phyloP scores from a whole-genome alignment of 2,113 vertebrate species.

The Phaethon lepturus region DNA sequence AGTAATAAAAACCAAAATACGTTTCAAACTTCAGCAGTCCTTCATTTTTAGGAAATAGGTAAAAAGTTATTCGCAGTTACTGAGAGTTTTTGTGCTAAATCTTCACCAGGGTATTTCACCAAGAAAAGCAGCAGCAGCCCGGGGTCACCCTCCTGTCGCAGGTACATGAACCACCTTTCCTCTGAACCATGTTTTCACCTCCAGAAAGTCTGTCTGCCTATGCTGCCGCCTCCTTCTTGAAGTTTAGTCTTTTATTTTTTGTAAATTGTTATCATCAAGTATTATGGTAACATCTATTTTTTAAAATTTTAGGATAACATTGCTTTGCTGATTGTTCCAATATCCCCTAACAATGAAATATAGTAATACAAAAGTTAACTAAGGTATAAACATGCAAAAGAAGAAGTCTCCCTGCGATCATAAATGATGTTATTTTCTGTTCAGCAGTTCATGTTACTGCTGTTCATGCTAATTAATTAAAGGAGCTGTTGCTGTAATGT shows the following conservation, averaged over 20 bases:
- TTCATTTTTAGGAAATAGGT: background rate
- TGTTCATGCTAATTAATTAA: constrained; percentile 91
- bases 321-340: constrained; percentile 45
- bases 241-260: background rate
- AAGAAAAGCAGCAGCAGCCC: background rate
- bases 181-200: background rate
- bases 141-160: background rate
- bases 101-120: background rate
- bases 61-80: accelerated
- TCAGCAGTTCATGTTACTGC: constrained; percentile 89
- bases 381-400: constrained; percentile 81
- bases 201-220: background rate
- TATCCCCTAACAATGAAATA: constrained; percentile 70
- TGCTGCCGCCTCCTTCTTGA: background rate
- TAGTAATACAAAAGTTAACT: constrained; percentile 78
- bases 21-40: background rate
- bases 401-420: constrained; percentile 79
- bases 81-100: background rate
- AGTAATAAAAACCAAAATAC: background rate
- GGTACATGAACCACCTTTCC: background rate
- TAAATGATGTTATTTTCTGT: constrained; percentile 89
- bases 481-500: constrained; percentile 85
- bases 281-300: constrained; percentile 33
- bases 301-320: constrained; percentile 58
- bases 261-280: constrained; percentile 1